Evolutionary conservation across 2,797 vertebrate genomes (phyloP).

Genomic region (Poeciliopsis gracilis): DNA sequence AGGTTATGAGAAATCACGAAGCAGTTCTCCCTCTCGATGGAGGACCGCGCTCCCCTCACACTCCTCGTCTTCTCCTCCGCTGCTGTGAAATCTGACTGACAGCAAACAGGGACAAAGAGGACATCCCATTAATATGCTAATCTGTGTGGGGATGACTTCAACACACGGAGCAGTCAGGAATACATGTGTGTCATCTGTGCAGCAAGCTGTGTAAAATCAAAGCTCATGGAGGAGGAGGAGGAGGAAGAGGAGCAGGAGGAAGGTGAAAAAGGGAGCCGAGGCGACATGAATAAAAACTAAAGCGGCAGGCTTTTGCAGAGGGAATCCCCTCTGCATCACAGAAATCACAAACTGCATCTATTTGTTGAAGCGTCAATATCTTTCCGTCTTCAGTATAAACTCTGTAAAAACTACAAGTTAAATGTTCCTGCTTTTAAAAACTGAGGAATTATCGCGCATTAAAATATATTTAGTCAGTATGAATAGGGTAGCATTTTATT

Average conservation of each 20-base stretch:
- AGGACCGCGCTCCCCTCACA: background rate
- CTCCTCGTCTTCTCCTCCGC: constrained; percentile 24
- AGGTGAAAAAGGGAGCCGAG: constrained; percentile 2
- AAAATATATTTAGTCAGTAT: too few species aligned
- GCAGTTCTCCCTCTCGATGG: constrained; percentile 2
- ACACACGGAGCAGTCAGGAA: constrained; percentile 44
- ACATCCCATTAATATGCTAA: constrained; percentile 75
- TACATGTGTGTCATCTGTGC: constrained; percentile 47
- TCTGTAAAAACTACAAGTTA: too few species aligned
- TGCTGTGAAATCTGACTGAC: constrained; percentile 62
- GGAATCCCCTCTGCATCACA: constrained; percentile 37
- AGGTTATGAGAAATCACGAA: background rate
- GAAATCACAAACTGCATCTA: background rate
- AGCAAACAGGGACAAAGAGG: constrained; percentile 66
- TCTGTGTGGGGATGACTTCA: constrained; percentile 63
- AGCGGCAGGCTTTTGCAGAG: constrained; percentile 12
- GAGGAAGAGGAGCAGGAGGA: background rate
- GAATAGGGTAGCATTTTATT: too few species aligned
- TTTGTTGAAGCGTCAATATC: too few species aligned
- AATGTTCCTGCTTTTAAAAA: too few species aligned
- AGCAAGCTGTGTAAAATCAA: constrained; percentile 39
- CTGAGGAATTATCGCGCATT: too few species aligned
- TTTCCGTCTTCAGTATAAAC: too few species aligned
- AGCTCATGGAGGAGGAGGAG: constrained; percentile 19
- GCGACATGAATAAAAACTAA: constrained; percentile 6